Base-by-base conservation (phyloP, 2,113 vertebrate genomes). In the Turnix velox region DNA sequence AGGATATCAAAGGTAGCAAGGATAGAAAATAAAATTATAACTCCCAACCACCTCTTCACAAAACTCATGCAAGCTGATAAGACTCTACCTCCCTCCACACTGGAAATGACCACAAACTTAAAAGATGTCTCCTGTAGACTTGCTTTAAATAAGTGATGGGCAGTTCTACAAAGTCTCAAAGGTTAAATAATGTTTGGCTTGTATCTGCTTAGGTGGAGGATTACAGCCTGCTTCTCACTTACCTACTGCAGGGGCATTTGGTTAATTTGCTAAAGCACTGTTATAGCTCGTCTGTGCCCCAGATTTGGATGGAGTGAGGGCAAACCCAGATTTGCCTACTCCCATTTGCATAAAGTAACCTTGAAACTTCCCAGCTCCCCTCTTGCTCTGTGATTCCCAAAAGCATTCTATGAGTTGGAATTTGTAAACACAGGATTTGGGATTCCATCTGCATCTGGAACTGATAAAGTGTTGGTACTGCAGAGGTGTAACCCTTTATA, bases 401-500 rank as follows among this genome's bases (percentile, higher is more conserved):
- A 94, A 84, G 57, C 68, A 78, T 72, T 91, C 77, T 84, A 65
- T 57, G 92, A 93, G 68, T 95, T 62, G 77, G 87, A 92, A 96
- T 93, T 88, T 93, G 91, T 93, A 94, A 93, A 94, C 91, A 93
- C 33, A 66, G 46, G 49, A 58, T 92, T 93, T 82, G 66, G 54
- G 84, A 94, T 95, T 96, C 93, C 57, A 13, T 76, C 17, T 94
- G 51, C 96, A 95, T 94, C 95, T 96, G 95, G 94, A 95, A 84
- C 31, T 76, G 92, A 88, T 96, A 89, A 94, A 87, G 45, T 51
- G 23, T 88, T 88, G 79, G 66, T 88, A 78, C 79, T 93, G 45
- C 61, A 48, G 59, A 91, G 86, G 69, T 92, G 91, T 92, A 93
- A 83, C 81, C 71, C 84, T 87, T 92, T 54, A 43, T 85, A 84